phyloP scores from a whole-genome alignment of 2,797 vertebrate species.

The Taeniopygia guttata region DNA sequence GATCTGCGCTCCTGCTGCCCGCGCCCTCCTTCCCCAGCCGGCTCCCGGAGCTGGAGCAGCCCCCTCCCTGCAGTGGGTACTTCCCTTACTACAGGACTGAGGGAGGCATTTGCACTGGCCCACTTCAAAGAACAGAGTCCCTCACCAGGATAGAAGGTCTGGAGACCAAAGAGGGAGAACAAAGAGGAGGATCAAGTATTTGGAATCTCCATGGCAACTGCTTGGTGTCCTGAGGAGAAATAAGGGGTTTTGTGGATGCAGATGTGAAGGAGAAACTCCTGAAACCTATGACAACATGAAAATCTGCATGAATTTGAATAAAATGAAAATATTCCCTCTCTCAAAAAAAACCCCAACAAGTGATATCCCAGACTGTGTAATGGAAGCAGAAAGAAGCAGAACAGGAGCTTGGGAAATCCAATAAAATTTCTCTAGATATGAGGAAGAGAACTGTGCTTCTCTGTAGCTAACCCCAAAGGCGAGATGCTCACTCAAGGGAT shows the following conservation, averaged over 20 bases:
- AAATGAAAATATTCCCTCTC: background rate
- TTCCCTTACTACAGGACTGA: slow-evolving; percentile 55
- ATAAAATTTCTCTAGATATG: background rate
- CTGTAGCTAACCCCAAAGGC: background rate
- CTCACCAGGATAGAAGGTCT: background rate
- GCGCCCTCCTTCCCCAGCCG: fast-evolving
- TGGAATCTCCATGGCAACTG: background rate
- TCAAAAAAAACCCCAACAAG: background rate
- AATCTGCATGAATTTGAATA: background rate
- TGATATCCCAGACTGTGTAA: background rate
- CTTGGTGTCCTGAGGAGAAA: background rate
- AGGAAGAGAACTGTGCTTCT: background rate
- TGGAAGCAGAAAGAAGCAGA: background rate
- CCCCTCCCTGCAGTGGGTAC: background rate
- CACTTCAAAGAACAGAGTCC: background rate
- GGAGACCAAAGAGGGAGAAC: background rate
- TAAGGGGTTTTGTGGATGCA: fast-evolving
- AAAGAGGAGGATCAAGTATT: background rate
- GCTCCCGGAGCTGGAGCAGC: background rate
- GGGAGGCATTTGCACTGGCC: background rate
- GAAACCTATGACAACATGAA: background rate
- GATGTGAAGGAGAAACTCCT: background rate
- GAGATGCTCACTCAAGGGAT: background rate
- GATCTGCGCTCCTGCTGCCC: background rate
- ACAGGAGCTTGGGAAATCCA: background rate